These are phyloP conservation scores for Mesochorus sp. DNA, from an alignment of 2,888 invertebrate genomes.

Conservation along the genomic window DNA sequence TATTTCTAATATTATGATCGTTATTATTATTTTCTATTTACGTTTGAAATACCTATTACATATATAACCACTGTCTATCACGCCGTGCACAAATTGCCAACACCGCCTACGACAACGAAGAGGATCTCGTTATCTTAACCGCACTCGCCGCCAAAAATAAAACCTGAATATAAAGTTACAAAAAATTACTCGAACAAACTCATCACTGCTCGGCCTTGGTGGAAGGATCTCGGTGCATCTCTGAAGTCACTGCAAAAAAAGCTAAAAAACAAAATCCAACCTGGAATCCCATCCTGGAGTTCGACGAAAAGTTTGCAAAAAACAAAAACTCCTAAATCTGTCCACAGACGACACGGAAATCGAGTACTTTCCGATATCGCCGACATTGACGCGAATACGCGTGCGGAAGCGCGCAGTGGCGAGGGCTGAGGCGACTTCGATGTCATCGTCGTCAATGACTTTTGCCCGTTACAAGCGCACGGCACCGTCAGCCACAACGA, in stretches of 20 bases:
- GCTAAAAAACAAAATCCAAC: slow-evolving; percentile 25
- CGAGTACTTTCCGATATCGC: slow-evolving; percentile 92
- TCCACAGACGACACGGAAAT: slow-evolving; percentile 90
- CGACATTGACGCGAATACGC: slow-evolving; percentile 91
- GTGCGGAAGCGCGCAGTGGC: slow-evolving; percentile 86
- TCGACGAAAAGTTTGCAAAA: slow-evolving; percentile 56
- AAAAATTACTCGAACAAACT: slow-evolving; percentile 39
- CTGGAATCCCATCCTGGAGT: slow-evolving; percentile 1
- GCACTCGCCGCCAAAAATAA: slow-evolving; percentile 59
- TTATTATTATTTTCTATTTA: slow-evolving; percentile 35
- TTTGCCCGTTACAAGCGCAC: slow-evolving; percentile 85
- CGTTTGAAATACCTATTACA: slow-evolving; percentile 40
- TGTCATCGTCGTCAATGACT: slow-evolving; percentile 81
- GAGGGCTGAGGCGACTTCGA: slow-evolving; percentile 69
- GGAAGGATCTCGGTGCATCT: slow-evolving; percentile 70
- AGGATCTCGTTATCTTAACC: slow-evolving; percentile 63
- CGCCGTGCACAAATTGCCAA: slow-evolving; percentile 67
- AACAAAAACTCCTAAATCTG: slow-evolving; percentile 68
- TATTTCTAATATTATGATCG: too few species aligned
- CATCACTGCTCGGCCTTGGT: slow-evolving; percentile 72
- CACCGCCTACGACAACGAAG: slow-evolving; percentile 66
- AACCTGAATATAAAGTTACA: slow-evolving; percentile 33
- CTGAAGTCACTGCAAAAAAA: slow-evolving; percentile 57
- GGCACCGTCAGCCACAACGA: slow-evolving; percentile 84
- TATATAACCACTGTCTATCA: slow-evolving; percentile 63